These are phyloP conservation scores for Aphidius colemani DNA, from an alignment of 2,888 invertebrate genomes.

Conservation along the genomic window DNA sequence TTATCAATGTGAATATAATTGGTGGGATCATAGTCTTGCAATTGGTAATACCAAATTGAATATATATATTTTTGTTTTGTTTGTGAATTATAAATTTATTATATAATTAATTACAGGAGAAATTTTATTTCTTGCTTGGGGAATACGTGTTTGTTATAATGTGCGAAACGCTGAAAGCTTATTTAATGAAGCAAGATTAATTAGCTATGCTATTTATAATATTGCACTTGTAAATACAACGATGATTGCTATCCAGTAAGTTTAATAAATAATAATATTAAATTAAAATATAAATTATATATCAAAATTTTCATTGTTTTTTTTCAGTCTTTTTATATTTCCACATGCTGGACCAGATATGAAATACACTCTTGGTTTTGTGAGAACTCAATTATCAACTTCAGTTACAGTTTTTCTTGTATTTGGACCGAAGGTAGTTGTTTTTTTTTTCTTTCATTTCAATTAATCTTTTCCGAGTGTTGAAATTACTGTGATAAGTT, in stretches of 20 bases:
- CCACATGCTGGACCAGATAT: constrained; percentile 89
- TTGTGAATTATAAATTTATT: constrained; percentile 1
- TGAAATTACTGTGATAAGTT: too few species aligned
- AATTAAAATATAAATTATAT: background rate
- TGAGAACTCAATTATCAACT: constrained; percentile 90
- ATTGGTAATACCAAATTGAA: too few species aligned
- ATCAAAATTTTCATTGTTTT: constrained; percentile 5
- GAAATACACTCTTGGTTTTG: constrained; percentile 88
- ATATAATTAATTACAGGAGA: constrained; percentile 65
- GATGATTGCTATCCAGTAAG: constrained; percentile 94
- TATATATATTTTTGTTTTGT: too few species aligned
- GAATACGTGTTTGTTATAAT: constrained; percentile 83
- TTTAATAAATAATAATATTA: constrained; percentile 47
- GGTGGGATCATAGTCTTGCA: constrained; percentile 94
- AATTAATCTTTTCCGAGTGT: background rate
- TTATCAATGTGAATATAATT: constrained; percentile 87
- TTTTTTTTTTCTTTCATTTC: background rate
- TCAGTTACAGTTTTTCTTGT: constrained; percentile 83
- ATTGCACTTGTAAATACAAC: constrained; percentile 90
- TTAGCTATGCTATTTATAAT: constrained; percentile 94
- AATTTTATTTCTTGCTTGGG: constrained; percentile 80
- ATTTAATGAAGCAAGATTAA: constrained; percentile 90
- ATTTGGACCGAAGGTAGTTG: constrained; percentile 81
- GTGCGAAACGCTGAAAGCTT: constrained; percentile 89
- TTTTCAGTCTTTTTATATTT: constrained; percentile 79